Conservation (phyloP, 2,888 invertebrate species). For the Oscheius sp. region DNA sequence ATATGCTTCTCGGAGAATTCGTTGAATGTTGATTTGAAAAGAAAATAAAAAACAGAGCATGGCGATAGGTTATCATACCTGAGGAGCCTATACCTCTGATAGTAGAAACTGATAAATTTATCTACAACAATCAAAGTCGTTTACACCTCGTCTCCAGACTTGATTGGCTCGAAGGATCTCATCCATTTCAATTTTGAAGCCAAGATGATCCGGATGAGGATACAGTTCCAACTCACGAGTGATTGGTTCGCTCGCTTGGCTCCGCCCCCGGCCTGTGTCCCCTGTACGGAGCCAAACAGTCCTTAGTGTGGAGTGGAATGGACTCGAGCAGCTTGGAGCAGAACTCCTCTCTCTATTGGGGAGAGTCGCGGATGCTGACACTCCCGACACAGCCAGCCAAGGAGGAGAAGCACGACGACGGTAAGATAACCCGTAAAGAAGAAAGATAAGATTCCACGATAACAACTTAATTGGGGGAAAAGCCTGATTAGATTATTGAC, state of each 20-base stretch:
- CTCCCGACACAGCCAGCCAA: conserved; percentile 29
- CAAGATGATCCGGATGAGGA: conserved; percentile 14
- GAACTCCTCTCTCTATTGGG: conserved; percentile 11
- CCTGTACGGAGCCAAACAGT: conserved; percentile 14
- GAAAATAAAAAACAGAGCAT: conserved; percentile 16
- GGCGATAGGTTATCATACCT: conserved; percentile 32
- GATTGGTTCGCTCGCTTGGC: neutral
- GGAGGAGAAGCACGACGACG: conserved; percentile 28
- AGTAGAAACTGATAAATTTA: conserved; percentile 32
- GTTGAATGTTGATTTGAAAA: neutral
- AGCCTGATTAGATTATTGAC: conserved; percentile 9
- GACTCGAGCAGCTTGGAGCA: conserved; percentile 14
- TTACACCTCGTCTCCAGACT: conserved; percentile 15
- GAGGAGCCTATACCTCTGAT: conserved; percentile 29
- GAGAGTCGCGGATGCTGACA: conserved; percentile 17
- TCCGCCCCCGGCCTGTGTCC: conserved; percentile 5
- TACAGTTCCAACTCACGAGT: neutral
- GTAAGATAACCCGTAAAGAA: neutral
- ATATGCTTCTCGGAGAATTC: too few relatives aligned
- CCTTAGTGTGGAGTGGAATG: neutral
- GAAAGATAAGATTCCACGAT: conserved; percentile 15
- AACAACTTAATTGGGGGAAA: conserved; percentile 15
- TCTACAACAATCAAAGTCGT: conserved; percentile 25
- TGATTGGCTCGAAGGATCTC: neutral
- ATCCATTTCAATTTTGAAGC: neutral